Percentiles rank a stretch among this genome's conserved stretches.
Conservation (phyloP, 2,888 invertebrate genomes). For the Abscondita cerata region DNA sequence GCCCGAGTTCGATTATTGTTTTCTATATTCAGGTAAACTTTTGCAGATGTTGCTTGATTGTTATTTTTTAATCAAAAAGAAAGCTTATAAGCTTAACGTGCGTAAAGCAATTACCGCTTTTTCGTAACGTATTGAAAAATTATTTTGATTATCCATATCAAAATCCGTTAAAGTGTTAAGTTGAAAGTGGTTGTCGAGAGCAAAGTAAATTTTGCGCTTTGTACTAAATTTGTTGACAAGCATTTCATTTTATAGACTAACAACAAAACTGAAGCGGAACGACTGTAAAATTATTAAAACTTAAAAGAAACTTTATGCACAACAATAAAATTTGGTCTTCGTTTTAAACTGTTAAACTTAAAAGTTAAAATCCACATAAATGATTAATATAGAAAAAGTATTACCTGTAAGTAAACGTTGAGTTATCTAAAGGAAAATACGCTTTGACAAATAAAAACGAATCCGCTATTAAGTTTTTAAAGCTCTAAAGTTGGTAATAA, state of each 20-base stretch:
- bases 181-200: conserved; percentile 11
- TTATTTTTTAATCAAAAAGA: too few relatives aligned
- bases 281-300: conserved; percentile 32
- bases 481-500: conserved; percentile 22
- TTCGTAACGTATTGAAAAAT: too few relatives aligned
- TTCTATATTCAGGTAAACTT: too few relatives aligned
- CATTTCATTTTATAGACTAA: conserved; percentile 28
- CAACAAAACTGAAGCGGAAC: conserved; percentile 14
- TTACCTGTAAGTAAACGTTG: conserved; percentile 41
- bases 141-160: neutral
- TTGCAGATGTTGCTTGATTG: too few relatives aligned
- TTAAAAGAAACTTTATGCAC: conserved; percentile 29
- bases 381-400: conserved; percentile 45
- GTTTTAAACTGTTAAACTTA: conserved; percentile 30
- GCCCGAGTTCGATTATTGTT: too few relatives aligned
- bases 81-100: too few relatives aligned
- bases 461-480: conserved; percentile 24
- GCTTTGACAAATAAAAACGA: conserved; percentile 20
- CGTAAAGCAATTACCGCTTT: too few relatives aligned
- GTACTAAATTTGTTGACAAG: conserved; percentile 24
- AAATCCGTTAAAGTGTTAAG: neutral
- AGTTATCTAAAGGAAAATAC: conserved; percentile 40
- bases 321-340: conserved; percentile 30
- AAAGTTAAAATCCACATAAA: conserved; percentile 37
- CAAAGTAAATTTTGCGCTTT: conserved; percentile 19